Evolutionary conservation across 2,888 invertebrate species (phyloP), one percentile per base, ranked within the genome.

Genomic region (Drosophila meridionalis): DNA sequence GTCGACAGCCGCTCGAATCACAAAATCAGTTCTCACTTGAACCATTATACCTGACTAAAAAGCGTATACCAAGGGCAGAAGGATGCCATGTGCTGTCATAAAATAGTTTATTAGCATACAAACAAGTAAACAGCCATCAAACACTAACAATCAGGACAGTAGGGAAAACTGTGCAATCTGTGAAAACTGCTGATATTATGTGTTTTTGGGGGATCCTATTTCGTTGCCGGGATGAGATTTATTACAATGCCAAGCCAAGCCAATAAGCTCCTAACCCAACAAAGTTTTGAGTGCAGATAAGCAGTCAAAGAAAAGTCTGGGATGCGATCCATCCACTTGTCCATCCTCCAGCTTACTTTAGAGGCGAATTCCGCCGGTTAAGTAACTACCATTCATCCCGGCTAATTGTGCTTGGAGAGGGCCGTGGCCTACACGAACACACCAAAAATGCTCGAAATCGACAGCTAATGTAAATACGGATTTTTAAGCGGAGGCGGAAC

Each of bases 51-150:
- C 34, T 43, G 36, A 9, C 2, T 14, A 9, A 14, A 3, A 14
- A 45, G 45, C 34, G 34, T 6, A 58, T 45, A 36, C 2, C 9
- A 34, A 9, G 14, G 26, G 26, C 73, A 30, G 64, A 5, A 34
- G 28, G 56, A 55, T 45, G 30, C 30, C 48, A 84, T 73, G 72
- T 78, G 89, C 86, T 71, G 72, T 40, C 78, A 88, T 88, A 86
- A 85, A 90, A 83, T 71, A 57, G 62, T 86, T 86, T 88, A 88
- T 86, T 89, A 90, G 73, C 86, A 78, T 76, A 65, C 66, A 48
- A 69, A 65, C 66, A 48, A 69, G 43, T n/a, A 66, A 43, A 50
- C 52, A 20, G 42, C 34, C 55, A 57, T 50, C 12, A 34, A 30
- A 11, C 11, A 42, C 7, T 58, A 11, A n/a, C 14, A 32, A 3